Base-by-base conservation (phyloP, 2,797 vertebrate species). In the Rhyacichthys aspro region DNA sequence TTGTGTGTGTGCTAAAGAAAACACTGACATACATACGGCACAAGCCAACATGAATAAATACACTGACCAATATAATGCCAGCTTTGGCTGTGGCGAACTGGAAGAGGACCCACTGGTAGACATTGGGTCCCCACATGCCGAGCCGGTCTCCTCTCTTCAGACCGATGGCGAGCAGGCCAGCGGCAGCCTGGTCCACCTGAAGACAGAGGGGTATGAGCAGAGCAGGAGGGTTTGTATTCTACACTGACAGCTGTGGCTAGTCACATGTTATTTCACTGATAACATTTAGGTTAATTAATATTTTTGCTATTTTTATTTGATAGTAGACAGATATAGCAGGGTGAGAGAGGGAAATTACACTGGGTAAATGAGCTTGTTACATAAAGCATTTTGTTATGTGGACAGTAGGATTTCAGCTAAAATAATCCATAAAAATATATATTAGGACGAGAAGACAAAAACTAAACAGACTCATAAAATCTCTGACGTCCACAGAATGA, bases 101-200 rank as follows among this genome's bases (percentile, higher is more conserved):
- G 52, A 95, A 85, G 43, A 98, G 82, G 52, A 95, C 46, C 97
- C 97, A 99, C 2, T 95, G 94, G 0, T 97, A 98, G 0, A 60
- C 93, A 77, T 99, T 99, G 17, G 97, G 97, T 8, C 94, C 94
- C 96, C 97, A 99, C 79, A 99, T 94, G 15, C 95, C 96, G 0
- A 98, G 87, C 0, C 96, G 80, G 72, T 98, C 96, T 9, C 97
- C 97, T 43, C 84, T 95, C 63, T 83, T 74, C 66, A 99, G 87
- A 0, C 96, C 96, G 0, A 97, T 70, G 0, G 94, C 96, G 80
- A 99, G 77, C 16, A 99, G 93, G 7, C 97, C 97, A 7, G 95
- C 91, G 11, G 97, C 95, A 19, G 93, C 90, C 67, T 81, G 90
- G 55, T 97, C 95, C 66, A 96, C 96, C 97, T 99, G 69, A 19